These are phyloP conservation scores for Onychomys arenicola DNA, from an alignment of 2,797 vertebrate species.

Conservation along the genomic window DNA sequence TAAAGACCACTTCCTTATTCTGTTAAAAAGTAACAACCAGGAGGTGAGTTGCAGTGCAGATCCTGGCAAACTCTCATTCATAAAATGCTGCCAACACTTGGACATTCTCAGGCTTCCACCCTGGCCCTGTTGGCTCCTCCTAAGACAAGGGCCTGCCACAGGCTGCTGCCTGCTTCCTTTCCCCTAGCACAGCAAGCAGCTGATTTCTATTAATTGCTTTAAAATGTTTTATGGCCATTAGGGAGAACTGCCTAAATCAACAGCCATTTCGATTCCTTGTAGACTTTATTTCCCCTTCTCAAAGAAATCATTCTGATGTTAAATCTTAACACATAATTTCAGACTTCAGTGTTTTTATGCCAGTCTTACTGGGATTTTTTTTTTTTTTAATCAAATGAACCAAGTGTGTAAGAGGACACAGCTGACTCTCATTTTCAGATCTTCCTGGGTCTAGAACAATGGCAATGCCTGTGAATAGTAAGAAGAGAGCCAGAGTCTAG, in stretches of 20 bases:
- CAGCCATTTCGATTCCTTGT: constrained; percentile 1
- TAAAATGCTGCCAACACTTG: background rate
- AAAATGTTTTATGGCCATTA: background rate
- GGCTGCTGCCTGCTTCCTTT: constrained; percentile 13
- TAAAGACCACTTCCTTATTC: constrained; percentile 31
- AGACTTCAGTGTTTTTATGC: background rate
- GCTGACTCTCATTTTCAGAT: background rate
- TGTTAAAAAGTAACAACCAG: constrained; percentile 6
- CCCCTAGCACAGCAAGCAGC: background rate
- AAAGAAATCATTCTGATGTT: constrained; percentile 38
- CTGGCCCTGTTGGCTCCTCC: background rate
- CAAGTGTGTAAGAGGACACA: background rate
- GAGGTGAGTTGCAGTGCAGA: background rate
- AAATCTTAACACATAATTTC: constrained; percentile 33
- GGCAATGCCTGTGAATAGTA: no score
- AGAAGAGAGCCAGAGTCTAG: background rate
- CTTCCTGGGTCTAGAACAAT: background rate
- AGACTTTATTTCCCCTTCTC: background rate
- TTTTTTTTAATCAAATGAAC: background rate
- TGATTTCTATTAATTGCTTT: constrained; percentile 13
- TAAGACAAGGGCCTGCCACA: constrained; percentile 3
- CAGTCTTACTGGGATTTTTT: background rate
- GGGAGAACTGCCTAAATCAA: background rate
- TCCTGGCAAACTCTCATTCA: background rate
- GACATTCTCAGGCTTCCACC: background rate